phyloP scores from a whole-genome alignment of 1,140 invertebrate genomes.

The Eumeta japonica region DNA sequence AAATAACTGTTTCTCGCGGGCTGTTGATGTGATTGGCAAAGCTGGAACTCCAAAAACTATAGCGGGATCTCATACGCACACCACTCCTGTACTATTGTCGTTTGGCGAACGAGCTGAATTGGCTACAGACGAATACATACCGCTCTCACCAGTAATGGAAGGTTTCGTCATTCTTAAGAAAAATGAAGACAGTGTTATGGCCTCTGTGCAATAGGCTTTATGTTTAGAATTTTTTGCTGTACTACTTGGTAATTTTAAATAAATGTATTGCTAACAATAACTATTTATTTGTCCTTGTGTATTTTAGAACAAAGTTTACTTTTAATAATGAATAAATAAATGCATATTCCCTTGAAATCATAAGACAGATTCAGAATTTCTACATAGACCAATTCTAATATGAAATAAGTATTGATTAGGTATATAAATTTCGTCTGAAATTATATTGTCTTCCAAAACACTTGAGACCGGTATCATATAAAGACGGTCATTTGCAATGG shows the following conservation, averaged over 20 bases:
- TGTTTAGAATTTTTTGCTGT: slow-evolving; percentile 4
- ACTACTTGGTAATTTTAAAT: slow-evolving; percentile 10
- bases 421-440: too few relatives aligned
- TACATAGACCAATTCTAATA: too few relatives aligned
- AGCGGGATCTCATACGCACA: slow-evolving; percentile 99
- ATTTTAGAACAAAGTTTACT: too few relatives aligned
- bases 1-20: slow-evolving; percentile 54
- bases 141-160: slow-evolving; percentile 96
- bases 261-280: too few relatives aligned
- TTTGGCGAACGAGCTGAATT: slow-evolving; percentile 97
- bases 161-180: slow-evolving; percentile 98
- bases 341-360: too few relatives aligned
- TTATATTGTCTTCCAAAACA: too few relatives aligned
- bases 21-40: slow-evolving; percentile 98
- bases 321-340: too few relatives aligned
- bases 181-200: slow-evolving; percentile 64
- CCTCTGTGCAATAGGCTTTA: slow-evolving; percentile 33
- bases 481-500: too few relatives aligned
- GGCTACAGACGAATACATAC: slow-evolving; percentile 95
- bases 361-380: too few relatives aligned
- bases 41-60: slow-evolving; percentile 99
- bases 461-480: too few relatives aligned
- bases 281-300: slow-evolving; percentile 4
- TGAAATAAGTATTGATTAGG: too few relatives aligned
- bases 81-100: slow-evolving; percentile 94